Conservation (phyloP, 2,113 vertebrate species). For the Indicator indicator region DNA sequence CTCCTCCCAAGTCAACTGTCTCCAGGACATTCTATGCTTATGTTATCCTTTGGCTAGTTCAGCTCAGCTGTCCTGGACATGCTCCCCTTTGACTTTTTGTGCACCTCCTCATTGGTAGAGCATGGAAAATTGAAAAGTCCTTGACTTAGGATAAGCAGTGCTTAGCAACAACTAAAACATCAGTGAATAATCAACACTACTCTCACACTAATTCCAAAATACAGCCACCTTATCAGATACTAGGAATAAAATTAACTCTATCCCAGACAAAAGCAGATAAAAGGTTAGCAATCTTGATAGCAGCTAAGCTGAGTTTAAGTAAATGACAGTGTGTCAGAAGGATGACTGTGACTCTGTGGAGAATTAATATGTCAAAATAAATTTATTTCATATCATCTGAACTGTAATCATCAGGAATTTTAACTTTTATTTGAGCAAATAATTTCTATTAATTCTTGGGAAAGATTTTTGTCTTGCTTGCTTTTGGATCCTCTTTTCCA, state of each 20-base stretch:
- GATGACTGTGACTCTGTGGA: not conserved
- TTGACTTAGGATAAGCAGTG: too few relatives aligned
- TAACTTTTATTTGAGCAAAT: not conserved
- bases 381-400: not conserved
- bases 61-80: not conserved
- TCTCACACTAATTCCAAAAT: too few relatives aligned
- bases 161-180: too few relatives aligned
- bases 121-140: too few relatives aligned
- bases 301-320: not conserved
- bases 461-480: not conserved
- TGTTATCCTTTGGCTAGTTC: not conserved
- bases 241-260: too few relatives aligned
- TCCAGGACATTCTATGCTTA: not conserved
- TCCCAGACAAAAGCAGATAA: not conserved
- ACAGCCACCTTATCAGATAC: too few relatives aligned
- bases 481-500: not conserved
- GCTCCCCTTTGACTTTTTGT: too few relatives aligned
- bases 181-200: too few relatives aligned
- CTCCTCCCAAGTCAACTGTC: not conserved
- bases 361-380: slow-evolving; percentile 16
- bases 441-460: not conserved
- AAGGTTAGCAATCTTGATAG: not conserved
- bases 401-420: not conserved
- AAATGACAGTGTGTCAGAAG: slow-evolving; percentile 5
- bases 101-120: too few relatives aligned